These are phyloP conservation scores for Synchiropus splendidus DNA, from an alignment of 2,113 vertebrate species.

Conservation along the genomic window DNA sequence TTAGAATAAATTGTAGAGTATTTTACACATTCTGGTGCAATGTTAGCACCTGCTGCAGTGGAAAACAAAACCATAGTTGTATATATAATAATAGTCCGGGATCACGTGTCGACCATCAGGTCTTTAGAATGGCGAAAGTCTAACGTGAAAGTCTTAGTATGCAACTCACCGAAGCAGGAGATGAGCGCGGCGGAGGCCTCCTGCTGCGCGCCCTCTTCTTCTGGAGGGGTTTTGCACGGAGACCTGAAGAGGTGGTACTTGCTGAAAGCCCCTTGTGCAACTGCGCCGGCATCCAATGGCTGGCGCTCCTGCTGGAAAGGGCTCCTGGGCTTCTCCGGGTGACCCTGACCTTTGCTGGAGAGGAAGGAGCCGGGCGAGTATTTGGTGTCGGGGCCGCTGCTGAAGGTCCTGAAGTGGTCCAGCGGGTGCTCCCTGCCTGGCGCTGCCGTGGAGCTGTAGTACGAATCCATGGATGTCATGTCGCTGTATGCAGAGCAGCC, in stretches of 20 bases:
- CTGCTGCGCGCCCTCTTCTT: slow-evolving; percentile 78
- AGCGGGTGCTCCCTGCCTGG: slow-evolving; percentile 78
- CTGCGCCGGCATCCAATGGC: slow-evolving; percentile 71
- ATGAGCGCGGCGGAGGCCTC: slow-evolving; percentile 82
- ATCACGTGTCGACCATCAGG: too few relatives aligned
- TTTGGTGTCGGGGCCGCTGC: slow-evolving; percentile 78
- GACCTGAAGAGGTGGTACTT: slow-evolving; percentile 91
- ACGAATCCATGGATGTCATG: slow-evolving; percentile 97
- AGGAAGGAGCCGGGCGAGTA: slow-evolving; percentile 86
- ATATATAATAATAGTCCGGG: too few relatives aligned
- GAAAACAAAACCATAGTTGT: too few relatives aligned
- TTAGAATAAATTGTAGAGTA: too few relatives aligned
- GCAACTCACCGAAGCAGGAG: slow-evolving; percentile 85
- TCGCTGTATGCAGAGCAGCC: slow-evolving; percentile 91
- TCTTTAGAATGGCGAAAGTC: too few relatives aligned
- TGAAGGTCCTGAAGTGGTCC: slow-evolving; percentile 89
- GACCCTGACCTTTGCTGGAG: slow-evolving; percentile 87
- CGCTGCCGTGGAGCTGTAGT: slow-evolving; percentile 81
- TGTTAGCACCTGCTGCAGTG: too few relatives aligned
- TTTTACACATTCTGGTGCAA: too few relatives aligned
- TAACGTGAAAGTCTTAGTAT: neutral
- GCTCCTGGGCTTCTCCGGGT: slow-evolving; percentile 80
- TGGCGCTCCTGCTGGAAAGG: slow-evolving; percentile 84
- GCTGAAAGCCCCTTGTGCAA: slow-evolving; percentile 77
- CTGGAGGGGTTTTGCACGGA: slow-evolving; percentile 83